A percentile compares a stretch with the other conserved stretches of the same genome.
phyloP scores from a whole-genome alignment of 2,797 vertebrate genomes.

The Sebastes oblongus region DNA sequence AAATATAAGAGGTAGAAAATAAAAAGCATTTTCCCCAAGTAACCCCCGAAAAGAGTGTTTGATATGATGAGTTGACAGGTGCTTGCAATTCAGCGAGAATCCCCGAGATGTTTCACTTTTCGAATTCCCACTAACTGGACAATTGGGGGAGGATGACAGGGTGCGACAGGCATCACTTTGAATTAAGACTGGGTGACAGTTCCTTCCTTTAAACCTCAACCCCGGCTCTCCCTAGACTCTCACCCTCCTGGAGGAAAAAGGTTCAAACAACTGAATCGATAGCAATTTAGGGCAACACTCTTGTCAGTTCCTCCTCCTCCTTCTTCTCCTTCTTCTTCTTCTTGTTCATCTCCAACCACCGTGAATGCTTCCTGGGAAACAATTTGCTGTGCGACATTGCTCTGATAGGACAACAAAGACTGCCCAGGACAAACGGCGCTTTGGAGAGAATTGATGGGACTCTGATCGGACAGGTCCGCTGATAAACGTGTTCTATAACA shows the following conservation, averaged over 20 bases:
- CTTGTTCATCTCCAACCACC: conserved; percentile 63
- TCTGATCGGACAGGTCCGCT: conserved; percentile 30
- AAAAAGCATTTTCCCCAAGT: not conserved
- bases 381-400: conserved; percentile 68
- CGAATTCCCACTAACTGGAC: conserved; percentile 31
- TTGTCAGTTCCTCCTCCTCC: conserved; percentile 66
- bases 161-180: conserved; percentile 46
- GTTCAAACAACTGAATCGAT: conserved; percentile 77
- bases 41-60: not conserved
- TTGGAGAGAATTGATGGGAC: conserved; percentile 51
- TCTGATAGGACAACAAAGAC: conserved; percentile 69
- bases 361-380: conserved; percentile 58
- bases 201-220: conserved; percentile 51
- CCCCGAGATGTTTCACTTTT: conserved; percentile 25
- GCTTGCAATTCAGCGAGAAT: conserved; percentile 16
- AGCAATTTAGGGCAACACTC: conserved; percentile 74
- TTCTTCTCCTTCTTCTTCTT: conserved; percentile 41
- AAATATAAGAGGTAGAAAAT: not conserved
- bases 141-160: conserved; percentile 25
- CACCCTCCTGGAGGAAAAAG: conserved; percentile 63
- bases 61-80: conserved; percentile 16
- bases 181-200: conserved; percentile 46
- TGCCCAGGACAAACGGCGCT: conserved; percentile 60
- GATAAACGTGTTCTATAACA: conserved; percentile 53
- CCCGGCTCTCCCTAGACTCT: conserved; percentile 50